Percentiles rank a stretch among this genome's conserved stretches.
phyloP scores from a whole-genome alignment of 1,140 invertebrate species.

The Tetranychus cinnabarinus region DNA sequence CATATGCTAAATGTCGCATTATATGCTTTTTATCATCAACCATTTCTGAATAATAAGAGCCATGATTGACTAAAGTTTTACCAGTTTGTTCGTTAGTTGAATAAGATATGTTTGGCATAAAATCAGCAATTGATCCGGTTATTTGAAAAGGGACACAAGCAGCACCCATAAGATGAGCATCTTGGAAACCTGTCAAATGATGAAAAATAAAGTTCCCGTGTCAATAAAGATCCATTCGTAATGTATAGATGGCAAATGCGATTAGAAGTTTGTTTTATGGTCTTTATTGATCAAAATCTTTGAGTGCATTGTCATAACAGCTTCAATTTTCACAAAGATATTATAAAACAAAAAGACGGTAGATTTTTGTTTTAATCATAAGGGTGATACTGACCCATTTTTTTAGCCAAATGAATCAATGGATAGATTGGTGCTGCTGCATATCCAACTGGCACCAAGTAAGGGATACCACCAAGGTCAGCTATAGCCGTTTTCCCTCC shows the following conservation, averaged over 20 bases:
- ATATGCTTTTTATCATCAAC: slow-evolving; percentile 3
- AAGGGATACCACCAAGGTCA: slow-evolving; percentile 61
- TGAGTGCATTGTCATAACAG: too few relatives aligned
- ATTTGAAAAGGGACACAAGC: slow-evolving; percentile 63
- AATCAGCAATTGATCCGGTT: slow-evolving; percentile 53
- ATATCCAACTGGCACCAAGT: slow-evolving; percentile 45
- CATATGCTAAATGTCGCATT: slow-evolving; percentile 6
- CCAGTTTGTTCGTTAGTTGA: background rate
- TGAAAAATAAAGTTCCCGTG: background rate
- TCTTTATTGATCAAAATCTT: too few relatives aligned
- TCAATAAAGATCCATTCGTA: too few relatives aligned
- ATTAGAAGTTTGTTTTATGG: too few relatives aligned
- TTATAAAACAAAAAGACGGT: too few relatives aligned
- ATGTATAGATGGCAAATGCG: too few relatives aligned
- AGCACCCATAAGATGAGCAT: slow-evolving; percentile 51
- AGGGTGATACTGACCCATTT: slow-evolving; percentile 20
- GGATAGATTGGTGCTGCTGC: slow-evolving; percentile 31
- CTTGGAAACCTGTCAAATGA: slow-evolving; percentile 13
- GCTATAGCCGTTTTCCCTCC: slow-evolving; percentile 43
- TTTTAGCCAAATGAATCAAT: slow-evolving; percentile 22
- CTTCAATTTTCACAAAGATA: too few relatives aligned
- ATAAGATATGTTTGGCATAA: slow-evolving; percentile 20
- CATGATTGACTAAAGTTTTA: slow-evolving; percentile 7
- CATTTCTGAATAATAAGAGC: slow-evolving; percentile 9
- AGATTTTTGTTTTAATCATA: background rate